A percentile compares a stretch with the other conserved stretches of the same genome.
phyloP scores from a whole-genome alignment of 2,888 invertebrate species.

The Lamellibrachia satsuma region DNA sequence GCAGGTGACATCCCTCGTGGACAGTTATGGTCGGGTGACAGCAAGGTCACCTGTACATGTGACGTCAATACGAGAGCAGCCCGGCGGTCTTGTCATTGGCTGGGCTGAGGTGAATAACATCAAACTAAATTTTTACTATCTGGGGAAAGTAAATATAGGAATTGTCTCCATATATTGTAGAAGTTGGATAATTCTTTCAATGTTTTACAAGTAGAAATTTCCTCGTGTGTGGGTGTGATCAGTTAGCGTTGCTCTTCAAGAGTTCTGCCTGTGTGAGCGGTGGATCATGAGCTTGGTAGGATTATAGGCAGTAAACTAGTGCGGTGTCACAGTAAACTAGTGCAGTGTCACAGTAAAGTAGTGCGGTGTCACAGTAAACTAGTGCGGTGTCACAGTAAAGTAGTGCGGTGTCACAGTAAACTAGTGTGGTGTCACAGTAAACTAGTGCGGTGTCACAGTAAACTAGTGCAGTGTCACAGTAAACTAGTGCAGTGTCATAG shows the following conservation, averaged over 20 bases:
- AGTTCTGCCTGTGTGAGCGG: neutral
- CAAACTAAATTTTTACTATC: neutral
- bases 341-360: no score
- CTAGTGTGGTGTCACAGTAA: no score
- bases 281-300: neutral
- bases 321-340: no score
- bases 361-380: no score
- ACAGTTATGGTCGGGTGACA: constrained; percentile 56
- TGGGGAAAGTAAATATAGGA: neutral
- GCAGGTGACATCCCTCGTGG: constrained; percentile 44
- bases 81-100: constrained; percentile 69
- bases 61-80: constrained; percentile 68
- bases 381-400: no score
- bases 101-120: constrained; percentile 67
- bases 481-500: no score
- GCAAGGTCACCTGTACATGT: constrained; percentile 68
- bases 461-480: no score
- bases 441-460: no score
- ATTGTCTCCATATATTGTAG: neutral
- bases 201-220: neutral
- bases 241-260: neutral
- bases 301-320: neutral
- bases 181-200: neutral
- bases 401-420: no score
- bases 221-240: neutral